These are phyloP conservation scores for Raja brachyura DNA, from an alignment of 2,113 vertebrate genomes.

Conservation along the genomic window DNA sequence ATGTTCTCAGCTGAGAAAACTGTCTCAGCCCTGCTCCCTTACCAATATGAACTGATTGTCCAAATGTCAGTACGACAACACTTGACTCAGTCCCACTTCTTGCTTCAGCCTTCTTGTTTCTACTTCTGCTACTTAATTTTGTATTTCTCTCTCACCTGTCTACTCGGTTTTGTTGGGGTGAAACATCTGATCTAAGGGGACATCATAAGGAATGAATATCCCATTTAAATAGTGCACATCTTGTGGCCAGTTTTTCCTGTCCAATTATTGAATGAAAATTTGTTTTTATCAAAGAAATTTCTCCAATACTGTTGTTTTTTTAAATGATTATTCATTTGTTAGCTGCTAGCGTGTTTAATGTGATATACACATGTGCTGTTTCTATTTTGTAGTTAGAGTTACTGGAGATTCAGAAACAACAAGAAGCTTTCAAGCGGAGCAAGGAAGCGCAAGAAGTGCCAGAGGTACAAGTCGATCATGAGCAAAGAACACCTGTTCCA, in stretches of 20 bases:
- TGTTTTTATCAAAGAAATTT: not conserved
- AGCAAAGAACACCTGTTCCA: conserved; percentile 46
- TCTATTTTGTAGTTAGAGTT: conserved; percentile 69
- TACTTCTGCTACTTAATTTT: not conserved
- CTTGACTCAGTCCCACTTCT: too few species aligned
- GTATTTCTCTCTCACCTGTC: too few species aligned
- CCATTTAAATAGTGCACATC: not conserved
- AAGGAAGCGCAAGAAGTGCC: conserved; percentile 5
- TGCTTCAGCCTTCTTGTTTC: not conserved
- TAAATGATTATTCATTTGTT: not conserved
- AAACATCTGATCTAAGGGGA: not conserved
- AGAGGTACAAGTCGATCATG: conserved; percentile 51
- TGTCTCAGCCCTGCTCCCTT: too few species aligned
- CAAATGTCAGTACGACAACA: too few species aligned
- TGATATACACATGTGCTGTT: not conserved
- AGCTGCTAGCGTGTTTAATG: not conserved
- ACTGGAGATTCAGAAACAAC: conserved; percentile 58
- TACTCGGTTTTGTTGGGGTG: not conserved
- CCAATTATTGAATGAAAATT: not conserved
- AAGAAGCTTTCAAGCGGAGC: conserved; percentile 54
- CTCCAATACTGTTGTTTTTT: not conserved
- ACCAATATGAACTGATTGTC: too few species aligned
- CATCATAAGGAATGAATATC: not conserved
- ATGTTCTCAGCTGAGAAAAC: too few species aligned
- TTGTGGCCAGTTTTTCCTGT: too few species aligned